Conservation (phyloP, 2,113 vertebrate species). For the Brienomyrus longianalis region DNA sequence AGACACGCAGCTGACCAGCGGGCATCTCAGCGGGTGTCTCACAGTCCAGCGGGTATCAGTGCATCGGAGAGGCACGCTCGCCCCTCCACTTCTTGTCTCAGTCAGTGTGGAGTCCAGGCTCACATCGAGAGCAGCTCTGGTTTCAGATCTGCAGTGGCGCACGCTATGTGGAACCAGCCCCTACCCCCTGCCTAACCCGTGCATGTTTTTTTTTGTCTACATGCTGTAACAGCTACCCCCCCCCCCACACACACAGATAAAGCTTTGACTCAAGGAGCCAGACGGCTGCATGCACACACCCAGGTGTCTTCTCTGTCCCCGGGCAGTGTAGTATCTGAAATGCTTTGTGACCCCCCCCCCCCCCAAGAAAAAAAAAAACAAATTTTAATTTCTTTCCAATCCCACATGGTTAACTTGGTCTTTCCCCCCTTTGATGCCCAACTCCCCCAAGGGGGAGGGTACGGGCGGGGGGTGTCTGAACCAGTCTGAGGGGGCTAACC, state of each 20-base stretch:
- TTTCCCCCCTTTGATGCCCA: not conserved
- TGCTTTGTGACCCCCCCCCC: not conserved
- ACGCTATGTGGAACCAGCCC: constrained; percentile 5
- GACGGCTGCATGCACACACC: not conserved
- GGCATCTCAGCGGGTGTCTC: not conserved
- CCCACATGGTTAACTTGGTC: not conserved
- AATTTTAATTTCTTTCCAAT: not conserved
- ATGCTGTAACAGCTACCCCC: not conserved
- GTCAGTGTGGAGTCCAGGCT: constrained; percentile 21
- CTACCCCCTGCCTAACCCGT: not conserved
- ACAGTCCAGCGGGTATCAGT: constrained; percentile 30
- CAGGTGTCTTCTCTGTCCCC: not conserved
- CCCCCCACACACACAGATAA: not conserved
- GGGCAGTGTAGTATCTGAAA: not conserved
- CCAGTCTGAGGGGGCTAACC: not conserved
- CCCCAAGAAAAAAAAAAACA: not conserved
- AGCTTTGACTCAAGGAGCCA: not conserved
- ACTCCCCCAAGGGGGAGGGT: not conserved
- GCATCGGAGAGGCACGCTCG: constrained; percentile 32
- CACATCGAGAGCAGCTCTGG: constrained; percentile 16
- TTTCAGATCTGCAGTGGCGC: constrained; percentile 26
- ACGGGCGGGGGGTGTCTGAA: not conserved
- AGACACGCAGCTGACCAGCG: not conserved
- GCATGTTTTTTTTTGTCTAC: not conserved
- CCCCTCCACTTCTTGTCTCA: constrained; percentile 20